Evolutionary conservation across 1,140 invertebrate species (phyloP).

Genomic region (Mactra quadrangularis): DNA sequence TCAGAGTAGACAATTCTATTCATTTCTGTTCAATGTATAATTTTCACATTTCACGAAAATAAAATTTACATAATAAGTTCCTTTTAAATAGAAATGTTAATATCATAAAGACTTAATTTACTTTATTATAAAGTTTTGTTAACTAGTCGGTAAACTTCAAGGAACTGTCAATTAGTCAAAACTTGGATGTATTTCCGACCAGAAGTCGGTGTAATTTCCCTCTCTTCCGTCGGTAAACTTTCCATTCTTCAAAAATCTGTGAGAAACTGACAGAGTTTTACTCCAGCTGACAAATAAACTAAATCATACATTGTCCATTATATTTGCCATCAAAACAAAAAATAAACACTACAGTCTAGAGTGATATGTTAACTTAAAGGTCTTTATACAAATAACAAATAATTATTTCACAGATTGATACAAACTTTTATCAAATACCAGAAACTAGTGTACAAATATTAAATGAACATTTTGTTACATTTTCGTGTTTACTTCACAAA

Average conservation of each 20-base stretch:
- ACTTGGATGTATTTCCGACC: constrained; percentile 45
- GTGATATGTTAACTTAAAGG: constrained; percentile 32
- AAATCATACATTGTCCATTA: not conserved
- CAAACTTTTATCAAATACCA: constrained; percentile 11
- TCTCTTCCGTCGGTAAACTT: constrained; percentile 45
- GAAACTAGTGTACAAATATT: constrained; percentile 15
- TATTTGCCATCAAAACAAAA: constrained; percentile 56
- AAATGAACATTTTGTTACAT: not conserved
- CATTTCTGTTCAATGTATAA: too few relatives aligned
- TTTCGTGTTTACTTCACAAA: too few relatives aligned
- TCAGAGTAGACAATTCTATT: too few relatives aligned
- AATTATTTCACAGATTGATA: not conserved
- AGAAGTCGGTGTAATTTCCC: constrained; percentile 31
- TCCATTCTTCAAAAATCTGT: constrained; percentile 50
- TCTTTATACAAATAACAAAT: constrained; percentile 39
- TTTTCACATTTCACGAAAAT: too few relatives aligned
- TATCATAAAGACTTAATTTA: constrained; percentile 4
- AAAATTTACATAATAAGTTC: too few relatives aligned
- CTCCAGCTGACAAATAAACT: not conserved
- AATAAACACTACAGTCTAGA: constrained; percentile 42
- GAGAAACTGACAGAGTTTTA: constrained; percentile 31
- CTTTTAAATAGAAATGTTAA: too few relatives aligned
- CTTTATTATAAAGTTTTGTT: constrained; percentile 24
- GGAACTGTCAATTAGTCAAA: constrained; percentile 6
- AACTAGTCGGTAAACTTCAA: constrained; percentile 46